Conservation (phyloP, 2,797 vertebrate species). For the Champsocephalus esox region DNA sequence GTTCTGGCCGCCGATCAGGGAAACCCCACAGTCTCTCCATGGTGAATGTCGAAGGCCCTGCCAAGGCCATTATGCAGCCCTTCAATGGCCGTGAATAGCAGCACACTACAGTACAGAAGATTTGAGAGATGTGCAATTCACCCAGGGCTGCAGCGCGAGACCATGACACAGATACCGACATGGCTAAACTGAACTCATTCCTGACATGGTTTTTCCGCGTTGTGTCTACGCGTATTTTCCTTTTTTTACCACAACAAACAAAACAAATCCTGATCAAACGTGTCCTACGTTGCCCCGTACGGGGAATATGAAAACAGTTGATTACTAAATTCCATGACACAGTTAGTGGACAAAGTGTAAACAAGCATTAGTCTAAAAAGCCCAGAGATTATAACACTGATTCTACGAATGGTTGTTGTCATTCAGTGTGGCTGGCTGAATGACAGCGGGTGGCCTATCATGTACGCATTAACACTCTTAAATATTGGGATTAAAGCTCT, state of each 20-base stretch:
- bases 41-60: constrained; percentile 76
- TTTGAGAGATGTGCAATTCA: constrained; percentile 72
- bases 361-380: constrained; percentile 51
- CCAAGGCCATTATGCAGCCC: constrained; percentile 81
- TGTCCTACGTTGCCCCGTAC: constrained; percentile 23
- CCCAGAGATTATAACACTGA: constrained; percentile 48
- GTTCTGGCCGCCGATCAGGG: constrained; percentile 82
- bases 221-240: constrained; percentile 64
- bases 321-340: constrained; percentile 63
- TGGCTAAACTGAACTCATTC: constrained; percentile 68
- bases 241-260: constrained; percentile 52
- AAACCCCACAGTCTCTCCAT: constrained; percentile 85
- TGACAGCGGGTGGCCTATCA: constrained; percentile 51
- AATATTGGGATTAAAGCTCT: constrained; percentile 62
- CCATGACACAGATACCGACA: constrained; percentile 75
- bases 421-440: constrained; percentile 34
- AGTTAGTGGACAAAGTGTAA: constrained; percentile 42
- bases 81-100: constrained; percentile 79
- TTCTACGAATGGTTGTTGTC: constrained; percentile 43
- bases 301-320: constrained; percentile 51
- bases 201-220: constrained; percentile 64
- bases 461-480: constrained; percentile 59
- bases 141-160: constrained; percentile 64
- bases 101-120: constrained; percentile 75
- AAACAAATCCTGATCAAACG: constrained; percentile 65